phyloP scores from a whole-genome alignment of 2,888 invertebrate species.

The Zootermopsis nevadensis region DNA sequence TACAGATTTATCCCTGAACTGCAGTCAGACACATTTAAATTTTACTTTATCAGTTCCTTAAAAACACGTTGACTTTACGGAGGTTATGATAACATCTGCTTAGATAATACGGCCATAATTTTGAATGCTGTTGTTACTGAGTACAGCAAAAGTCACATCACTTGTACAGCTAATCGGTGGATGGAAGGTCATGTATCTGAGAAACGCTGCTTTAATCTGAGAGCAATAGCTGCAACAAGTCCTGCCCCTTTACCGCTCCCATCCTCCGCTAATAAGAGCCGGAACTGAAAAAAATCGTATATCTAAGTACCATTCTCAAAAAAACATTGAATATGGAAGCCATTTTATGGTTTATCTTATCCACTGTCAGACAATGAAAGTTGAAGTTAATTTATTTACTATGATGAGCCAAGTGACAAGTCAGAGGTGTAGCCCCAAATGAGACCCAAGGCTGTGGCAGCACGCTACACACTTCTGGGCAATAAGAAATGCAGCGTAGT shows the following conservation, averaged over 20 bases:
- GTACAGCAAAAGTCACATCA: background rate
- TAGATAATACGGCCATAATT: background rate
- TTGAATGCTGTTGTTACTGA: background rate
- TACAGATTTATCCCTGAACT: background rate
- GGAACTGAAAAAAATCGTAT: constrained; percentile 67
- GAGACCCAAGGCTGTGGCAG: too few species aligned
- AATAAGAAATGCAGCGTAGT: too few species aligned
- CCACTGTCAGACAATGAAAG: too few species aligned
- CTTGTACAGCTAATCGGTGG: background rate
- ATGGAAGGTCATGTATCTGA: constrained; percentile 42
- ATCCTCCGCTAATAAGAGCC: constrained; percentile 77
- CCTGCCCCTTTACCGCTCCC: constrained; percentile 87
- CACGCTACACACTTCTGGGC: too few species aligned
- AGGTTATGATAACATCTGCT: background rate
- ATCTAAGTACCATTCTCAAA: too few species aligned
- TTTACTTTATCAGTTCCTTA: background rate
- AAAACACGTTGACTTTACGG: background rate
- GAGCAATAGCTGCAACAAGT: constrained; percentile 79
- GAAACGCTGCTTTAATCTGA: constrained; percentile 65
- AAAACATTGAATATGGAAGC: too few species aligned
- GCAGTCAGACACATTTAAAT: background rate
- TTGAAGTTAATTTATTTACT: too few species aligned
- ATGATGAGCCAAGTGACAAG: too few species aligned
- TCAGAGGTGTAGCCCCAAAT: too few species aligned
- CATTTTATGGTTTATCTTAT: too few species aligned